Evolutionary conservation across 2,888 invertebrate genomes (phyloP).

Genomic region (Apamea crenata): DNA sequence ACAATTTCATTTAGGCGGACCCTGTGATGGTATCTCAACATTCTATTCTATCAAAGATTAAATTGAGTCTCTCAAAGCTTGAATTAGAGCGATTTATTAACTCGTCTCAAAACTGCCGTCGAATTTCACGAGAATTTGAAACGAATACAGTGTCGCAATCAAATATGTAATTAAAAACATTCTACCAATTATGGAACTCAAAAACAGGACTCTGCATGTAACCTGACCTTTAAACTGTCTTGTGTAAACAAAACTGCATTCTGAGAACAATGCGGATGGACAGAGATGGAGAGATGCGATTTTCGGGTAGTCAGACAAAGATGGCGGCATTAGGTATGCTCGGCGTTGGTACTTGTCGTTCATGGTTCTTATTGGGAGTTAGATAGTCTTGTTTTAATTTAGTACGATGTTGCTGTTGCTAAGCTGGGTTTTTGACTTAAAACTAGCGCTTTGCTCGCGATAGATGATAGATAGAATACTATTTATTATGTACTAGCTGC

Average conservation of each 20-base stretch:
- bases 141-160: conserved; percentile 20
- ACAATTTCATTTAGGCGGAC: too few species aligned
- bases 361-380: conserved; percentile 25
- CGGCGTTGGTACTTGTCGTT: conserved; percentile 27
- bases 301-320: conserved; percentile 36
- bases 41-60: neutral
- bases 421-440: neutral
- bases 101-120: neutral
- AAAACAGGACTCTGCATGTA: conserved; percentile 41
- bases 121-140: conserved; percentile 26
- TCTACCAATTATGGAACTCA: conserved; percentile 31
- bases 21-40: too few species aligned
- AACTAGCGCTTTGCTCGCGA: neutral
- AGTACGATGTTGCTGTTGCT: conserved; percentile 5
- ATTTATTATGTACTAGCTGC: too few species aligned
- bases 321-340: conserved; percentile 44
- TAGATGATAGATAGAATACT: too few species aligned
- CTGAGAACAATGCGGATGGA: conserved; percentile 59
- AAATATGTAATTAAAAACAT: conserved; percentile 32
- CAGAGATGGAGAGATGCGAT: conserved; percentile 35
- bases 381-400: conserved; percentile 18
- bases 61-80: neutral
- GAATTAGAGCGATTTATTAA: neutral
- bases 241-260: conserved; percentile 64
- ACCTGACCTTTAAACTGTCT: conserved; percentile 59